Evolutionary conservation across 1,140 invertebrate genomes (phyloP).

Genomic region (Thrips palmi): DNA sequence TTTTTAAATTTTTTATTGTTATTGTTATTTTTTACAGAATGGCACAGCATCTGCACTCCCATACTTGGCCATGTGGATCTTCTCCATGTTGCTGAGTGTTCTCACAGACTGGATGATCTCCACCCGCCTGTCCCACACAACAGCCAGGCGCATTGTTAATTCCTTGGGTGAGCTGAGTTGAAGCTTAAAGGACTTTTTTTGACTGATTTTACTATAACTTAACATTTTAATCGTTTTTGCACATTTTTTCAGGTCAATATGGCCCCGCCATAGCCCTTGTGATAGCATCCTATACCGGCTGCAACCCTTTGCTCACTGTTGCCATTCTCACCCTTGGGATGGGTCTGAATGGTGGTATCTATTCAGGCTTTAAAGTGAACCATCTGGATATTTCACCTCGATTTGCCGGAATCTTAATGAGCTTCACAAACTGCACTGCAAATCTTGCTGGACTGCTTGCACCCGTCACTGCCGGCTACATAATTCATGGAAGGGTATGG

Average conservation of each 20-base stretch:
- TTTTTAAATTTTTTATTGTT: background rate
- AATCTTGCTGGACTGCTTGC: slow-evolving; percentile 32
- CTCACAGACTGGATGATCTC: slow-evolving; percentile 17
- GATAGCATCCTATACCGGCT: slow-evolving; percentile 16
- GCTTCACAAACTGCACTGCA: slow-evolving; percentile 30
- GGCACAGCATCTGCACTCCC: slow-evolving; percentile 17
- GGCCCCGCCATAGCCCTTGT: slow-evolving; percentile 16
- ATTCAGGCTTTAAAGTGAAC: slow-evolving; percentile 21
- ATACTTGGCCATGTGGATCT: slow-evolving; percentile 19
- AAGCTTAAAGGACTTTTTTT: no score
- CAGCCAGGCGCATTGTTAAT: background rate
- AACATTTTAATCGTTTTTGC: slow-evolving; percentile 2
- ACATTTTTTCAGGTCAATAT: slow-evolving; percentile 14
- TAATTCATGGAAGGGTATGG: slow-evolving; percentile 48
- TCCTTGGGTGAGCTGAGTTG: no score
- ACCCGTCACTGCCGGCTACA: slow-evolving; percentile 51
- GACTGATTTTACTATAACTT: background rate
- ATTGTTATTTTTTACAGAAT: slow-evolving; percentile 14
- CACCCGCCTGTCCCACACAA: slow-evolving; percentile 3
- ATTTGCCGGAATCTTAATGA: slow-evolving; percentile 29
- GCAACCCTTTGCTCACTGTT: slow-evolving; percentile 16
- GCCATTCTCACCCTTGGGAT: slow-evolving; percentile 17
- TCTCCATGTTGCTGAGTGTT: slow-evolving; percentile 13
- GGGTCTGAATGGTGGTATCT: slow-evolving; percentile 16
- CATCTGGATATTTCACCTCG: slow-evolving; percentile 32